Base-by-base conservation (phyloP, 2,113 vertebrate species). In the Bambusicola thoracicus region DNA sequence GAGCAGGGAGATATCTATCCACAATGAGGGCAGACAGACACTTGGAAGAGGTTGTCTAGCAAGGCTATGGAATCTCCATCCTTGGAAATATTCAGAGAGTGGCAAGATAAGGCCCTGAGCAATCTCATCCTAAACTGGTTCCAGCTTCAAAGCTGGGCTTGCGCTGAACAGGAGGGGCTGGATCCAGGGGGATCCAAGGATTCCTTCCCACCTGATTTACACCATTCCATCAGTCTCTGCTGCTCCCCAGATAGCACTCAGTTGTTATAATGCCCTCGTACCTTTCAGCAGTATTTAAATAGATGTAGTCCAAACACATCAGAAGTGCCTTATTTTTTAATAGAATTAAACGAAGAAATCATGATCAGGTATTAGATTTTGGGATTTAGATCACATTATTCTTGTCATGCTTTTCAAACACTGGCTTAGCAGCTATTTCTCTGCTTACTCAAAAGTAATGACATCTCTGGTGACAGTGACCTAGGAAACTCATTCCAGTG, bases 1-100 rank as follows among this genome's bases (percentile, higher is more conserved):
- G 70, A 82, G 82, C 79, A 83, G 67, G 72, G 76, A 87, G 68
- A 77, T 49, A 90, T 95, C 22, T 55, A 3, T 25, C 67, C 76
- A 78, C 92, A 94, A 56, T 58, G 53, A 91, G 66, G 65, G 78
- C 81, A 89, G 81, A 44, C 62, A 85, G 46, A 87, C 70, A 67
- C 1, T 84, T 84, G 86, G 61, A 82, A 65, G 34, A 89, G 48
- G 91, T 87, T 81, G 89, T 81, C 93, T 89, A 89, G 78, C 93
- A 82, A 76, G 43, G 43, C 75, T 38, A 24, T 69, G 87, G 75
- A 94, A 95, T 89, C 89, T 62, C 75, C 48, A 62, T 53, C 70
- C 81, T 56, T 76, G 43, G 40, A 80, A 93, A 85, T 32, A 76
- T 48, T 55, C 4, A 0, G 75, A 91, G 46, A 1, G 8, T 25